A percentile compares a stretch with the other conserved stretches of the same genome.
Conservation (phyloP, 2,797 vertebrate genomes). For the Glossophaga mutica region DNA sequence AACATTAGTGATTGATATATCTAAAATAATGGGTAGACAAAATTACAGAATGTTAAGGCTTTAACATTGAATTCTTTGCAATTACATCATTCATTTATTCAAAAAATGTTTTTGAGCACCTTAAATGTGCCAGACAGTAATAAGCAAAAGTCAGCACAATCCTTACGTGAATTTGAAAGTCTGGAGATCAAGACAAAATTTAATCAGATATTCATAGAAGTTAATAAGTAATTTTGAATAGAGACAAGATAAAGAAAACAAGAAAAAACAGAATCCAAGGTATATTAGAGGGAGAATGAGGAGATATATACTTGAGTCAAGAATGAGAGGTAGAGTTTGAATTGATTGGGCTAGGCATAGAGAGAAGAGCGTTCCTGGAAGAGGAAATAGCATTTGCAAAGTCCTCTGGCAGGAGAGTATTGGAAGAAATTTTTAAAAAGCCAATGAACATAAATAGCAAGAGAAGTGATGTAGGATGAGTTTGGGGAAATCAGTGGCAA, state of each 20-base stretch:
- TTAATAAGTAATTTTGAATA: slow-evolving; percentile 10
- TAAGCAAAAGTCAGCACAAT: background rate
- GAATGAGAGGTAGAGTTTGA: background rate
- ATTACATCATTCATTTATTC: background rate
- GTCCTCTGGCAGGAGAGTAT: background rate
- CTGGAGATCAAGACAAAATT: background rate
- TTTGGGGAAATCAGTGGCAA: slow-evolving; percentile 25
- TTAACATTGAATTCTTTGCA: slow-evolving; percentile 3
- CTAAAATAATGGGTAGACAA: background rate
- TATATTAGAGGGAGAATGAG: background rate
- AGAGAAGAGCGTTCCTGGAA: background rate
- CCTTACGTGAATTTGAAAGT: background rate
- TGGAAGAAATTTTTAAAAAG: background rate
- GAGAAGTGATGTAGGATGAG: background rate
- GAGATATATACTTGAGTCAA: background rate
- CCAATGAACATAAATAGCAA: background rate
- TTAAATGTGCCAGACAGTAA: background rate
- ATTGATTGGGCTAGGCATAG: background rate
- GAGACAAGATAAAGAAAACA: background rate
- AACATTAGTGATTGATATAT: background rate
- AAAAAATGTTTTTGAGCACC: slow-evolving; percentile 2
- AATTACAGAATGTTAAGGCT: background rate
- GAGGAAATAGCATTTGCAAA: background rate
- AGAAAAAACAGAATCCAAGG: background rate
- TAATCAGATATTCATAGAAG: background rate